phyloP scores from a whole-genome alignment of 2,797 vertebrate species.

The Enteromius fasciolatus region DNA sequence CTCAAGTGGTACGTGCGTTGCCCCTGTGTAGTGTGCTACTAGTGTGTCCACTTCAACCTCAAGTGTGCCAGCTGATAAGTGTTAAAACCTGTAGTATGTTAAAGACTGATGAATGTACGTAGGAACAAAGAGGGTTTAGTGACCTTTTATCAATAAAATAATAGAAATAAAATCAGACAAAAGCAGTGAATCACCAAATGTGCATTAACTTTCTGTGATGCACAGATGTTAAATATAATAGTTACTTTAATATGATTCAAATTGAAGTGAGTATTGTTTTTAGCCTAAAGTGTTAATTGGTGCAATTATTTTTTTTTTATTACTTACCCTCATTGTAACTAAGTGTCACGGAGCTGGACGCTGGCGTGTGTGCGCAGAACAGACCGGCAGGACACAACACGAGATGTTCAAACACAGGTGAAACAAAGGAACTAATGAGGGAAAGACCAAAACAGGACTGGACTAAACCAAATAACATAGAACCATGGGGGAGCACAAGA shows the following conservation, averaged over 20 bases:
- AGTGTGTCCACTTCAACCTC: constrained; percentile 22
- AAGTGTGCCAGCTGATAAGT: neutral
- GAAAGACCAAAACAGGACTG: too few species aligned
- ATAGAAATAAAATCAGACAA: neutral
- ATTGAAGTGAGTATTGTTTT: neutral
- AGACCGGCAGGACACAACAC: too few species aligned
- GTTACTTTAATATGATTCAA: neutral
- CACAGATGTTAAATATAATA: neutral
- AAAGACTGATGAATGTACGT: neutral
- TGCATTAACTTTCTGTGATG: too few species aligned
- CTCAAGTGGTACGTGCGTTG: constrained; percentile 19
- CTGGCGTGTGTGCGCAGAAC: too few species aligned
- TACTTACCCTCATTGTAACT: neutral
- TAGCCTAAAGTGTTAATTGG: neutral
- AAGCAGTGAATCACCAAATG: neutral
- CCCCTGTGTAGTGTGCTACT: neutral
- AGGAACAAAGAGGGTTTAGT: neutral
- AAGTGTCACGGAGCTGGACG: too few species aligned
- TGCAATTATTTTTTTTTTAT: neutral
- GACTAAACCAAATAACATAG: too few species aligned
- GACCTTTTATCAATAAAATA: neutral
- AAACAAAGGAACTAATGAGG: too few species aligned
- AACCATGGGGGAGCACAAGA: too few species aligned
- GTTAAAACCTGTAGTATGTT: neutral
- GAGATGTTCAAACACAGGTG: too few species aligned